These are phyloP conservation scores for Coreoperca whiteheadi DNA, from an alignment of 2,113 vertebrate genomes.

Conservation along the genomic window DNA sequence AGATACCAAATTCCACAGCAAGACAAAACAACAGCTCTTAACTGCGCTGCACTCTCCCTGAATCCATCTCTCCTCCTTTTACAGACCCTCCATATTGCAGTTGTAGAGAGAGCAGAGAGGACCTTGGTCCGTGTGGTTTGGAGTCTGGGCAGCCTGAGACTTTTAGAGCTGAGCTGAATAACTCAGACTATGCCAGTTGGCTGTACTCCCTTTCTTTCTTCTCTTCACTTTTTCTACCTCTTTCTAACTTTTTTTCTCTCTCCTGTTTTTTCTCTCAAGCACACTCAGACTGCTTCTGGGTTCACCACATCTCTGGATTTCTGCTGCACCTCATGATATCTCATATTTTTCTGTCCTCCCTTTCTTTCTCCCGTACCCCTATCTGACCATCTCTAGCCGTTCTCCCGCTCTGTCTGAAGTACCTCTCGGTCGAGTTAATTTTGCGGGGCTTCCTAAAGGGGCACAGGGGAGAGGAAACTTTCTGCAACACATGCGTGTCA, in stretches of 20 bases:
- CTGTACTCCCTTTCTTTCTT: conserved; percentile 73
- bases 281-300: conserved; percentile 45
- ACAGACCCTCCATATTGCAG: conserved; percentile 70
- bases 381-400: conserved; percentile 38
- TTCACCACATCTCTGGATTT: conserved; percentile 44
- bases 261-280: conserved; percentile 37
- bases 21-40: conserved; percentile 58
- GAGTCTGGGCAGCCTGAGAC: conserved; percentile 80
- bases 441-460: conserved; percentile 76
- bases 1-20: conserved; percentile 35
- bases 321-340: conserved; percentile 35
- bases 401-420: conserved; percentile 65
- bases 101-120: conserved; percentile 63
- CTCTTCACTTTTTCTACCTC: conserved; percentile 58
- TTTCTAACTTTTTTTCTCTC: conserved; percentile 53
- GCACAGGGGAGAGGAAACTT: conserved; percentile 78
- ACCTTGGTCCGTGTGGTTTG: conserved; percentile 86
- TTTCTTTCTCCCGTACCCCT: conserved; percentile 34
- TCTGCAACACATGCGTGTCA: conserved; percentile 84
- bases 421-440: conserved; percentile 63
- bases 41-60: conserved; percentile 37
- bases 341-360: conserved; percentile 36
- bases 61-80: conserved; percentile 51
- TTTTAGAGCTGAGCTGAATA: conserved; percentile 79
- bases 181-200: conserved; percentile 82